Base-by-base conservation (phyloP, 2,888 invertebrate species). In the Doris montereyensis region DNA sequence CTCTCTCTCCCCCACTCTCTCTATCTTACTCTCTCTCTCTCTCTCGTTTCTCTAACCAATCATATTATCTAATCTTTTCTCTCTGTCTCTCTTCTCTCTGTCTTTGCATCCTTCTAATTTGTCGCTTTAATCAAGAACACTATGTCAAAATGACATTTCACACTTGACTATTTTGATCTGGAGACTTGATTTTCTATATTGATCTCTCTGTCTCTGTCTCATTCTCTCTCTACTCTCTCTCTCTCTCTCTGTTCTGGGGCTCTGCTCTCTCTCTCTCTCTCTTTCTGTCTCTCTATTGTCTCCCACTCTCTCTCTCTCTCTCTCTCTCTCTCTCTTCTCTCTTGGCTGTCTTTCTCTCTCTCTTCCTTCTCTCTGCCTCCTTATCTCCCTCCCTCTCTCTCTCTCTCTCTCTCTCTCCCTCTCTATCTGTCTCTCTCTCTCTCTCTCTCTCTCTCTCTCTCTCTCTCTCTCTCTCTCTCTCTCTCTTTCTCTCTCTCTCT, bases 351-450 rank as follows among this genome's bases (percentile, higher is more conserved):
- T n/a, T n/a, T n/a, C n/a, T n/a, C n/a, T n/a, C n/a, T n/a, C n/a
- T n/a, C n/a, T n/a, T n/a, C n/a, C n/a, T n/a, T n/a, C n/a, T n/a
- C n/a, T n/a, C n/a, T n/a, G n/a, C n/a, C n/a, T n/a, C n/a, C n/a
- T n/a, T 21, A 17, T 62, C 5, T 13, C 58, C 13, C 28, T 8
- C 41, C 17, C 34, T 58, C 24, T 30, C 24, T 35, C 17, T 21
- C 24, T 26, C 10, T 60, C 30, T 35, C 17, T 52, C 2, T 10
- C 17, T 10, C 30, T 28, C 60, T 5, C 58, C 1, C 17, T 1
- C 30, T 77, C 41, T 68, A n/a, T 41, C 68, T 68, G 28, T 67
- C 65, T 68, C 68, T 77, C 76, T 62, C 60, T 62, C 26, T 62
- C 60, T 62, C 75, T 60, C n/a, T 62, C 60, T 60, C 30, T 60